These are phyloP conservation scores for Octomys mimax DNA, from an alignment of 2,797 vertebrate genomes.

Conservation along the genomic window DNA sequence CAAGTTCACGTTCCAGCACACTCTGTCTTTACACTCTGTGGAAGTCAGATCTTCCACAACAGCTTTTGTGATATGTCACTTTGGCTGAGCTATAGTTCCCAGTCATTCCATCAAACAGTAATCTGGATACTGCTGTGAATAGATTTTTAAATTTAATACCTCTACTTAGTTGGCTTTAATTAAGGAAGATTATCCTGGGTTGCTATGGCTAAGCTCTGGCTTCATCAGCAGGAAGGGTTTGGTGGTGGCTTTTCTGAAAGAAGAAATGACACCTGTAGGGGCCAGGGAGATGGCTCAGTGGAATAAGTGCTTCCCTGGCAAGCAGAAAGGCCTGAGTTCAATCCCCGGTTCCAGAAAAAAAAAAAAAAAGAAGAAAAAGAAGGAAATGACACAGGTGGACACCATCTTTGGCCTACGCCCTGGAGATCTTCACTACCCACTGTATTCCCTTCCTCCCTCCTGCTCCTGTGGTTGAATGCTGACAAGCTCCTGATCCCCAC, in stretches of 20 bases:
- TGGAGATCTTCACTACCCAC: too few relatives aligned
- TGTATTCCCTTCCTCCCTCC: neutral
- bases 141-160: constrained; percentile 47
- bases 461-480: neutral
- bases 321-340: too few relatives aligned
- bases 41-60: neutral
- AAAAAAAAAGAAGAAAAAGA: too few relatives aligned
- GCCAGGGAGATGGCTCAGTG: too few relatives aligned
- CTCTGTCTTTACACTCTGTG: neutral
- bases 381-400: neutral
- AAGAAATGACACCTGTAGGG: neutral
- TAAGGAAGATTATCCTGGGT: neutral
- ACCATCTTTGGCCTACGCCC: neutral
- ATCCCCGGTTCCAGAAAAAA: too few relatives aligned
- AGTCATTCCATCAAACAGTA: neutral
- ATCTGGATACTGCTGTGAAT: neutral
- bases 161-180: constrained; percentile 27
- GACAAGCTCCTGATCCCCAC: fast-evolving
- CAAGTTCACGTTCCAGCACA: neutral
- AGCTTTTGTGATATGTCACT: neutral
- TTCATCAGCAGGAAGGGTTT: neutral
- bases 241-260: neutral
- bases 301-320: too few relatives aligned
- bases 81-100: neutral
- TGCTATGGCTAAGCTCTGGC: neutral